Base-by-base conservation (phyloP, 2,797 vertebrate species). In the Mormyrops attenuatus region DNA sequence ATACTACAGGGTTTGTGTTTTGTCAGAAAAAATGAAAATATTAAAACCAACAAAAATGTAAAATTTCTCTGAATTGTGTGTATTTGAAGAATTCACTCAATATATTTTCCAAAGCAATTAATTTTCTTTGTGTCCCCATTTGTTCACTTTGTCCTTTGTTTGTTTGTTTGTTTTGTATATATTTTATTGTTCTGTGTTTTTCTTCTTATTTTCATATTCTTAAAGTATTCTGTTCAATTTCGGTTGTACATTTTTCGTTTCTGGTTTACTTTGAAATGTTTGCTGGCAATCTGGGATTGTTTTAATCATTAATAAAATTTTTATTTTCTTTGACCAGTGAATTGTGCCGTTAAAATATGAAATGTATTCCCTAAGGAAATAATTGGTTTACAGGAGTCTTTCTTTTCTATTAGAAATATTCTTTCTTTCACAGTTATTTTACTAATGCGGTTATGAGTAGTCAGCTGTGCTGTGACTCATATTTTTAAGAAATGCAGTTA, bases 271-370 rank as follows among this genome's bases (percentile, higher is more conserved):
- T 96, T 94, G 91, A 95, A 94, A 94, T 94, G 94, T 96, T 95
- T 96, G 95, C 95, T 96, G 96, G 96, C 96, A 96, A 97, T 96
- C 96, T 96, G 95, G 93, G 96, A 95, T 96, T 96, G 95, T 96
- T 96, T 96, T 96, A 95, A 96, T 94, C 93, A 95, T 95, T 96
- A 96, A 96, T 96, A 96, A 96, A 97, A 94, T 95, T 94, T 95
- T 96, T 95, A 95, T 96, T 96, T 96, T 96, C 88, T 69, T 66
- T 66, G 41, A 49, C 50, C 47, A 53, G 47, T 44, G 47, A 88
- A 80, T 30, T 38, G 77, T 85, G 84, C 1, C 11, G 44, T 22
- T 85, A 50, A 50, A 66, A 69, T 50, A 26, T 69, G 20, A 50
- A 55, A 49, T 63, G 53, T 57, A 87, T 60, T 87, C 52, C 26